Base-by-base conservation (phyloP, 2,797 vertebrate species). In the Aldrovandia affinis region DNA sequence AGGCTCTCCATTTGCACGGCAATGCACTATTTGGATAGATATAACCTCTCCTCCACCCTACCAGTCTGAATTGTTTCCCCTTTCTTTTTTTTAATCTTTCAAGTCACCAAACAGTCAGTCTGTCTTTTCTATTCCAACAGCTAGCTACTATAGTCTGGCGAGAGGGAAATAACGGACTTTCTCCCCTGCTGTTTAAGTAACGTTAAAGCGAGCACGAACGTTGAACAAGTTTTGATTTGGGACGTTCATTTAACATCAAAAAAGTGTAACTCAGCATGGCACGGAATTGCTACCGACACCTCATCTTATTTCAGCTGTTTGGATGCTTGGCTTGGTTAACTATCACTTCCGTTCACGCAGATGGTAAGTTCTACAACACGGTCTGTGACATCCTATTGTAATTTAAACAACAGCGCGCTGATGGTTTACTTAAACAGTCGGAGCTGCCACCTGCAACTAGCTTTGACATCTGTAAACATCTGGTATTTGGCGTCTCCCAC, bases 321-420 rank as follows among this genome's bases (percentile, higher is more conserved):
- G 94, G 95, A 91, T 93, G 92, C 86, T 88, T 94, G 87, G 80
- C 90, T 82, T 92, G 92, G 87, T 87, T 95, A 57, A 81, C 90
- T 70, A 30, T 92, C 85, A 91, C 91, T 90, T 91, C 88, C 2
- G 94, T 93, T 86, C 86, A 91, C 65, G 95, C 96, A 87, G 95
- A 96, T 8, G 96, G 96, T 97, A 92, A 97, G 96, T 95, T 79
- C 20, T 81, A 28, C 50, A 20, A 39, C 50, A 78, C 22, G 36
- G 9, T 10, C 68, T 61, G 42, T 77, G 52, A 78, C 68, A 84
- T 75, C 80, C 79, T 81, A 44, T 57, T 81, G 63, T 81, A 57
- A 52, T 36, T 33, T 52, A 47, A 78, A 78, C 75, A 50, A 42
- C 75, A 55, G 73, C 39, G 42, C 20, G 73, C 73, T 25, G 39